phyloP scores from a whole-genome alignment of 2,797 vertebrate genomes.

The Furcifer pardalis region DNA sequence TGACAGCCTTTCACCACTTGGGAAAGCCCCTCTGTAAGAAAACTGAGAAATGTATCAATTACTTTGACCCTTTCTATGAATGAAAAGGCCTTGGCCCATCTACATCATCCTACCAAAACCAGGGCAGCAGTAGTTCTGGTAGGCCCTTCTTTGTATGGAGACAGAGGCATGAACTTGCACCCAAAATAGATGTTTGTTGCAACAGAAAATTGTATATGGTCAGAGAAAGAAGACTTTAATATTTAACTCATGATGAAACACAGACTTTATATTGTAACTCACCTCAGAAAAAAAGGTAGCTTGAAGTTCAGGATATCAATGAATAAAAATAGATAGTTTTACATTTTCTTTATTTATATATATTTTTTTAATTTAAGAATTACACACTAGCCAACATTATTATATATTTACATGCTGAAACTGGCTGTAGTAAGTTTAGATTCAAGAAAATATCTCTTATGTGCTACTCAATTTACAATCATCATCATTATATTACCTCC shows the following conservation, averaged over 20 bases:
- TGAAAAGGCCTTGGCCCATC: background rate
- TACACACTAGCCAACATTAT: constrained; percentile 87
- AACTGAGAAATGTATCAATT: too few relatives aligned
- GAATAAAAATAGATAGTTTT: constrained; percentile 68
- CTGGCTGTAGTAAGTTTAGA: constrained; percentile 84
- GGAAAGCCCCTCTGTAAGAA: too few relatives aligned
- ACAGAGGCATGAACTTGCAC: background rate
- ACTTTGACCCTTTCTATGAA: background rate
- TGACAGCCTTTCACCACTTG: too few relatives aligned
- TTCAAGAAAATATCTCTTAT: constrained; percentile 90
- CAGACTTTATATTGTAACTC: background rate
- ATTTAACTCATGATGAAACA: background rate
- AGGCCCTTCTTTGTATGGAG: background rate
- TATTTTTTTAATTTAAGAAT: constrained; percentile 83
- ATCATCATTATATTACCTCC: constrained; percentile 78
- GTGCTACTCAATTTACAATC: constrained; percentile 85
- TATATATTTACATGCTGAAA: constrained; percentile 91
- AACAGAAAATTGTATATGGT: background rate
- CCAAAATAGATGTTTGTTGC: background rate
- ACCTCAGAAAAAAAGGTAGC: background rate
- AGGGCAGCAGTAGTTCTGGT: background rate
- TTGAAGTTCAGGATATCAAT: background rate
- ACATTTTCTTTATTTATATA: constrained; percentile 85
- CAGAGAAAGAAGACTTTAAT: background rate
- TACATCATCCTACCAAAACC: too few relatives aligned